A percentile compares a stretch with the other conserved stretches of the same genome.
Evolutionary conservation across 1,140 invertebrate genomes (phyloP).

Genomic region (Eurosta solidaginis): DNA sequence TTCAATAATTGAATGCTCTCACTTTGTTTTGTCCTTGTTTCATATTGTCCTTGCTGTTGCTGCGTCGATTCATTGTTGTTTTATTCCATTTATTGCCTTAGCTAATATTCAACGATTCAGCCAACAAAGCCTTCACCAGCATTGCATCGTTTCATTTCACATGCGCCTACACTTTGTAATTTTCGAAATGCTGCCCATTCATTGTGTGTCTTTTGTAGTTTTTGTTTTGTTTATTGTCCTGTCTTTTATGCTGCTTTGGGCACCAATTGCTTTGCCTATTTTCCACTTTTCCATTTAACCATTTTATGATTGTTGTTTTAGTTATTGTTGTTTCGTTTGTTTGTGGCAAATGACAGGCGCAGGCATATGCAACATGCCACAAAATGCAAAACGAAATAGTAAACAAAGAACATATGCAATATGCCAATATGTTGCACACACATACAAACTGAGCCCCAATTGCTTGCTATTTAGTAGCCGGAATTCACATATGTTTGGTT

Average conservation of each 20-base stretch:
- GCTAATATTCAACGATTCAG: not conserved
- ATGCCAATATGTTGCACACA: constrained; percentile 9
- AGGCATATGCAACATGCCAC: constrained; percentile 9
- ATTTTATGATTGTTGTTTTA: not conserved
- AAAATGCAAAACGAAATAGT: not conserved
- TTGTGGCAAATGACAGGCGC: constrained; percentile 18
- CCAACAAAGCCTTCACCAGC: no score
- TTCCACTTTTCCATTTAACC: not conserved
- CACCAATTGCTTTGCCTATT: not conserved
- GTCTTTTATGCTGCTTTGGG: not conserved
- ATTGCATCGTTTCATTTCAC: no score
- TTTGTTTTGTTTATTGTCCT: no score
- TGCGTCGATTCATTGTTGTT: not conserved
- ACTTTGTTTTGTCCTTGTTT: not conserved
- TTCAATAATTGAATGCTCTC: not conserved
- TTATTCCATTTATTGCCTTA: not conserved
- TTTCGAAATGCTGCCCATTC: not conserved
- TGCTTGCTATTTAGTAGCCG: not conserved
- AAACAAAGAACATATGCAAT: not conserved
- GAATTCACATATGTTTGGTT: not conserved
- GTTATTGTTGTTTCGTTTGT: not conserved
- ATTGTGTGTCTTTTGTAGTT: not conserved
- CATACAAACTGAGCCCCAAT: not conserved
- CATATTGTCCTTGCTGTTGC: not conserved
- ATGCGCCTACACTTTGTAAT: no score